Evolutionary conservation across 2,888 invertebrate genomes (phyloP), one percentile per base, ranked within the genome.

Genomic region (Drosophila crucigera): DNA sequence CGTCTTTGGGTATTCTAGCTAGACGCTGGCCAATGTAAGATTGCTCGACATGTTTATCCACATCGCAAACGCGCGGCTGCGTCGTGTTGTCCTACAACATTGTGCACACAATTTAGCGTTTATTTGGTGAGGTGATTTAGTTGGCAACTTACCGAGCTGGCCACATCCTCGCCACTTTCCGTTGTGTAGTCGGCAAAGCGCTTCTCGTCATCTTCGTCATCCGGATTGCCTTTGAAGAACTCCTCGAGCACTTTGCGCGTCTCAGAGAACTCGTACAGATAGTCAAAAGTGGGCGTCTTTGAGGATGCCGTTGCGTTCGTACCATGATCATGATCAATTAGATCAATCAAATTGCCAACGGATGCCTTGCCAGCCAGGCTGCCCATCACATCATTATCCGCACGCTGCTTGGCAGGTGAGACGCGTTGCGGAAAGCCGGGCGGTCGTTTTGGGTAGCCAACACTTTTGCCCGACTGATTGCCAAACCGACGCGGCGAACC

Each of bases 201-300:
- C 73, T 93, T 93, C 62, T 93, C 92, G 31, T 94, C 93, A 33
- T 94, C 93, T 28, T 95, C 95, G 31, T 94, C 93, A 37, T 95
- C 95, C 70, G 95, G 95, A 90, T 95, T 95, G 89, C 96, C 96
- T 92, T 97, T 96, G 94, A 98, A 98, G 94, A 98, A 98, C 94
- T 98, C 98, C 92, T 98, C 98, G 52, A 98, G 94, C 55, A 98
- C 98, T 94, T 98, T 98, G 80, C 97, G 95, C 31, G 98, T 98
- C 94, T 98, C 98, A 0, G 98, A 98, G 94, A 98, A 98, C 94
- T 98, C 98, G 93, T 98, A 98, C 76, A 97, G 93, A 94, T 97
- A 97, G 94, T 98, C 97, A 92, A 97, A 97, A 4, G 97, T 96
- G 25, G 96, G 94, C 37, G 94, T 94, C 68, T 90, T 92, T 14